Evolutionary conservation across 2,888 invertebrate genomes (phyloP), one percentile per base, ranked within the genome.

Genomic region (Cetonia aurata): DNA sequence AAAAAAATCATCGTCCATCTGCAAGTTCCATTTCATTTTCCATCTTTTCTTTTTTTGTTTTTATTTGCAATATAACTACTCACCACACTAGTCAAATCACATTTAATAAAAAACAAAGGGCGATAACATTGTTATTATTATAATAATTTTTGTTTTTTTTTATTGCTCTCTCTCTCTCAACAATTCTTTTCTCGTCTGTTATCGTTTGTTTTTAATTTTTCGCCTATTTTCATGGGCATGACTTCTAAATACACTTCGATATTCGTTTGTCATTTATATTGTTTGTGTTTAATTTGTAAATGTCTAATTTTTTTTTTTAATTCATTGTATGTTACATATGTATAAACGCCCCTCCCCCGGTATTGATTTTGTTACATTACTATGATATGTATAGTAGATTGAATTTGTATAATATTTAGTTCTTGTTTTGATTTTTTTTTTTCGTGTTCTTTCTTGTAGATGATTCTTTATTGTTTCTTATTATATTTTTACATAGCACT

Each of bases 1-100:
- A 3, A 44, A 10, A 44, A 44, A 44, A 44, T n/a, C 10, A 44
- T n/a, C 44, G 44, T n/a, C 44, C 13, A 44, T 3, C 3, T 44
- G 13, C 44, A n/a, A n/a, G 10, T 10, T 44, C 10, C 1, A 44
- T 44, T 10, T 8, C 4, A 10, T 25, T 25, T 25, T 9, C 19
- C 52, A 6, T 25, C 25, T 37, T 6, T 15, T 15, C n/a, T 13
- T 13, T n/a, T 33, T 37, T 37, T 37, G 10, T 25, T 41, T 56
- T 53, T 53, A 53, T 25, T 53, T 56, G 56, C 56, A 56, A 56
- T 56, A 56, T 33, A 37, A 56, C 13, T n/a, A 8, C 12, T 8
- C 17, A 55, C 10, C 13, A 55, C 55, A 55, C 55, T 56, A 56
- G 56, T 56, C 56, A 56, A 56, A 31, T 55, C 31, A 0, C 31